These are phyloP conservation scores for Urocitellus parryii DNA, from an alignment of 2,113 vertebrate species.

Conservation along the genomic window DNA sequence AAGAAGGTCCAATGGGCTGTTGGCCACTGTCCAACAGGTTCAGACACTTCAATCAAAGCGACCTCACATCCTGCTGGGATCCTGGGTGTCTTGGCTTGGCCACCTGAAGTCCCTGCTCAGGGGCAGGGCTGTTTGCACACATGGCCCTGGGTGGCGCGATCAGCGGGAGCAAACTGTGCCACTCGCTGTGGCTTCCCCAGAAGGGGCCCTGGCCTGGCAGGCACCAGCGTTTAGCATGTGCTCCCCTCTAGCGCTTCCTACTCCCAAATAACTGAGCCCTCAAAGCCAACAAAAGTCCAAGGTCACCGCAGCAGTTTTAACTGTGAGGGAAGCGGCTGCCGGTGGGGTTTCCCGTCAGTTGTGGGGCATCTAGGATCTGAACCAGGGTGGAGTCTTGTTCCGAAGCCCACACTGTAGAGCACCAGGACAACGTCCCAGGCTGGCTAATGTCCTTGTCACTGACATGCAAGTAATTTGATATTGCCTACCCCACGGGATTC, in stretches of 20 bases:
- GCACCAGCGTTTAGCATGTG: background rate
- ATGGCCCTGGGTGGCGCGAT: fast-evolving
- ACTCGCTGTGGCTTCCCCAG: background rate
- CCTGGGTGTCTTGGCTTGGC: background rate
- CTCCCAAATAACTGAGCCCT: background rate
- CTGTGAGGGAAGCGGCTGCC: background rate
- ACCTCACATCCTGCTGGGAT: fast-evolving
- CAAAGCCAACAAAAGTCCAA: background rate
- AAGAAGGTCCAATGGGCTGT: background rate
- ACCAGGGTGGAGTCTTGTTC: background rate
- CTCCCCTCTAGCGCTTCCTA: background rate
- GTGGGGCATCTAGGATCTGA: background rate
- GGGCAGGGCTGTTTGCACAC: too few relatives aligned
- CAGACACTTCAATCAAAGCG: background rate
- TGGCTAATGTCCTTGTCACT: too few relatives aligned
- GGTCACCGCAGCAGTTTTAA: background rate
- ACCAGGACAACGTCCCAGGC: background rate
- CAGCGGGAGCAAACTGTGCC: too few relatives aligned
- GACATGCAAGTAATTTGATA: background rate
- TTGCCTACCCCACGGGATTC: background rate
- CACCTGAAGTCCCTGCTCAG: background rate
- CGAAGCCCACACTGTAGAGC: background rate
- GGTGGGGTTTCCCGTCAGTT: too few relatives aligned
- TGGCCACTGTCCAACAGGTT: too few relatives aligned
- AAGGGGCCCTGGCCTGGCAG: background rate